phyloP scores from a whole-genome alignment of 2,888 invertebrate species.

The Orthosia incerta region DNA sequence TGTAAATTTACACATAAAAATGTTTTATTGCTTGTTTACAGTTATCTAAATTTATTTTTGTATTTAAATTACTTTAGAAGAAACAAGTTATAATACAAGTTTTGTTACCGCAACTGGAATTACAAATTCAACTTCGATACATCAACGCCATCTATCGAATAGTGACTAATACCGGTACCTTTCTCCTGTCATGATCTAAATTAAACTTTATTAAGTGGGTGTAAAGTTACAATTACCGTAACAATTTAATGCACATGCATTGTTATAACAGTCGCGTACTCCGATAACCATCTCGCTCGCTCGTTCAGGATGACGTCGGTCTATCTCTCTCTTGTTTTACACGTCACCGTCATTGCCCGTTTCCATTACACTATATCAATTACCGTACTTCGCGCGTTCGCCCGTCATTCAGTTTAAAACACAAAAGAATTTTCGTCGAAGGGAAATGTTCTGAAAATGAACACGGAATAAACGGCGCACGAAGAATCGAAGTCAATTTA shows the following conservation, averaged over 20 bases:
- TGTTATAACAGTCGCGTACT: constrained; percentile 76
- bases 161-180: constrained; percentile 55
- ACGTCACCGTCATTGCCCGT: constrained; percentile 88
- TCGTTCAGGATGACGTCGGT: constrained; percentile 76
- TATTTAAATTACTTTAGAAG: constrained; percentile 20
- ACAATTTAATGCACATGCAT: constrained; percentile 83
- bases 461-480: constrained; percentile 80
- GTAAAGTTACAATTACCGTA: constrained; percentile 84
- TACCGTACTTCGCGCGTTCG: constrained; percentile 72
- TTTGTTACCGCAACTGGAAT: constrained; percentile 30
- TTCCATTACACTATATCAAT: constrained; percentile 90
- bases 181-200: constrained; percentile 63
- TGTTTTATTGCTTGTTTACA: constrained; percentile 22
- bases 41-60: constrained; percentile 11
- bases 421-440: constrained; percentile 71
- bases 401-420: constrained; percentile 63
- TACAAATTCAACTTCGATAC: constrained; percentile 69
- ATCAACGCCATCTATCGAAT: constrained; percentile 83
- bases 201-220: constrained; percentile 75
- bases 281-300: constrained; percentile 83
- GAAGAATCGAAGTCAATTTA: constrained; percentile 84
- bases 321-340: constrained; percentile 85
- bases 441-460: constrained; percentile 79
- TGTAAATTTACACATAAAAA: constrained; percentile 4
- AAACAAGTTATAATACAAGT: constrained; percentile 3